Percentiles rank a stretch among this genome's conserved stretches.
Evolutionary conservation across 2,888 invertebrate species (phyloP).

Genomic region (Euzetes globulus): DNA sequence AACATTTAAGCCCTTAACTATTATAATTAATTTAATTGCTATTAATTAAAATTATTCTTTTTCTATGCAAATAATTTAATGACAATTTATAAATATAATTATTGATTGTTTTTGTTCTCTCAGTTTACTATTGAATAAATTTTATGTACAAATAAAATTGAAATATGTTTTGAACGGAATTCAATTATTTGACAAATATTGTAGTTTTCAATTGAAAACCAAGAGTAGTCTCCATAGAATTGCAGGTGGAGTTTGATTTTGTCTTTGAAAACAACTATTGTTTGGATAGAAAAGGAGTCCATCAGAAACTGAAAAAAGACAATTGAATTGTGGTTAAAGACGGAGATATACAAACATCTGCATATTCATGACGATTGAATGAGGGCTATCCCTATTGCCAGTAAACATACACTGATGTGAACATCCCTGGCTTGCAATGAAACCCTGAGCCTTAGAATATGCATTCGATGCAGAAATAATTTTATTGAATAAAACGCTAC

Average conservation of each 20-base stretch:
- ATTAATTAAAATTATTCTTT: neutral
- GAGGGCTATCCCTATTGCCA: no score
- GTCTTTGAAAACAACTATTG: no score
- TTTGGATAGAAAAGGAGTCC: no score
- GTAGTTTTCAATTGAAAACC: neutral
- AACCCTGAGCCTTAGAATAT: neutral
- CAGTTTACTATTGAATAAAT: neutral
- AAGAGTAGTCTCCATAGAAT: no score
- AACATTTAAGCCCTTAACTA: neutral
- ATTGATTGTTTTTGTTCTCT: neutral
- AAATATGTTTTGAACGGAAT: neutral
- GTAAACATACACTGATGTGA: neutral
- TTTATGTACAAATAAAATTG: conserved; percentile 7
- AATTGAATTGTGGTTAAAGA: no score
- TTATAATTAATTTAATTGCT: neutral
- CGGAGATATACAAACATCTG: no score
- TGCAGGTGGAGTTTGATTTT: no score
- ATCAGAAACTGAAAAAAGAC: no score
- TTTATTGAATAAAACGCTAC: conserved; percentile 16
- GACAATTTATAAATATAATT: neutral
- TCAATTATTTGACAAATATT: neutral
- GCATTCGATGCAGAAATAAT: conserved; percentile 9
- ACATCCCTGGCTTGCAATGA: no score
- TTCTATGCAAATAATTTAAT: conserved; percentile 9
- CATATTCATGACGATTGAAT: no score